Evolutionary conservation across 1,140 invertebrate species (phyloP).

Genomic region (Sweltsa coloradensis): DNA sequence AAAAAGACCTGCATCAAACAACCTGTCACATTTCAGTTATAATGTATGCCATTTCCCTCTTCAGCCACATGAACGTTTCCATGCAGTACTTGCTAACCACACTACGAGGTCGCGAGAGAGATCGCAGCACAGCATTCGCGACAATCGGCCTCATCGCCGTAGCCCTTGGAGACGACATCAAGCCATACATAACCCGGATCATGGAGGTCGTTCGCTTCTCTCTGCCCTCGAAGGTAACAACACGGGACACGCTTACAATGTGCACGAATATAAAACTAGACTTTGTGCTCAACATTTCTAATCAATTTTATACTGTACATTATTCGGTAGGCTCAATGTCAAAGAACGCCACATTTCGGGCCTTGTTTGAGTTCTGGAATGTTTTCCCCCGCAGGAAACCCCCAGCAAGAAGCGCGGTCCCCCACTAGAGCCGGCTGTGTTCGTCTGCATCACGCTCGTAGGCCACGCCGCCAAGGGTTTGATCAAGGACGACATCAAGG

Average conservation of each 20-base stretch:
- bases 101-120: constrained; percentile 65
- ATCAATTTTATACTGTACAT: not conserved
- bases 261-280: not conserved
- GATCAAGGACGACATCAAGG: constrained; percentile 65
- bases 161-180: constrained; percentile 74
- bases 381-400: constrained; percentile 44
- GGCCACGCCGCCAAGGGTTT: constrained; percentile 67
- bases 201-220: constrained; percentile 75
- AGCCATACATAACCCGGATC: constrained; percentile 65
- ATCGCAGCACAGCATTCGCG: constrained; percentile 74
- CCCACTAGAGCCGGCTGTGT: constrained; percentile 75
- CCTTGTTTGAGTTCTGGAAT: not conserved
- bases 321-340: not conserved
- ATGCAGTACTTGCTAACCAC: constrained; percentile 66
- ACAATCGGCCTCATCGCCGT: constrained; percentile 84
- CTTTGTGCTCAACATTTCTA: constrained; percentile 1
- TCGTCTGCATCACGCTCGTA: constrained; percentile 88
- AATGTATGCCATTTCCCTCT: constrained; percentile 14
- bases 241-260: not conserved
- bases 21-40: not conserved
- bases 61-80: constrained; percentile 62
- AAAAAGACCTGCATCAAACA: too few species aligned
- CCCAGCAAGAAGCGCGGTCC: constrained; percentile 53
- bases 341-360: not conserved
- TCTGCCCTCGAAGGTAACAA: constrained; percentile 56